Evolutionary conservation across 2,113 vertebrate species (phyloP).

Genomic region (Sardina pilchardus): DNA sequence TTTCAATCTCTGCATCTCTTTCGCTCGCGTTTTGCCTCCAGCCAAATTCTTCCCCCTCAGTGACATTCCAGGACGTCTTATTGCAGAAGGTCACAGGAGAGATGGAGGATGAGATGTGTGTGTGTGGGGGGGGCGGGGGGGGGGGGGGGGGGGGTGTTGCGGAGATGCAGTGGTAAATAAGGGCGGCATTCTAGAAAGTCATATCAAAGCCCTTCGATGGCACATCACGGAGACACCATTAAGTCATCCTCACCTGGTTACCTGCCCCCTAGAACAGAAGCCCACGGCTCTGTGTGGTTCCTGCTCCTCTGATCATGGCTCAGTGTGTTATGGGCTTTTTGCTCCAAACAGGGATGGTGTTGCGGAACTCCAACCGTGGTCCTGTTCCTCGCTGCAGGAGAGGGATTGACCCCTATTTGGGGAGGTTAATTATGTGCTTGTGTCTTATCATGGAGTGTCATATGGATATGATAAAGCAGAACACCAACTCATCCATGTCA

Average conservation of each 20-base stretch:
- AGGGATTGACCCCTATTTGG: background rate
- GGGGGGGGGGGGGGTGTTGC: background rate
- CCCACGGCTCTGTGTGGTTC: background rate
- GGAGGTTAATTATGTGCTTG: slow-evolving; percentile 2
- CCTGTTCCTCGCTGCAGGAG: background rate
- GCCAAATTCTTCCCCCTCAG: slow-evolving; percentile 47
- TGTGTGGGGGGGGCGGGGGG: background rate
- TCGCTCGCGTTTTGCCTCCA: background rate
- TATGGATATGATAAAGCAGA: background rate
- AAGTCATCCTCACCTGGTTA: background rate
- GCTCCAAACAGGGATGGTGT: background rate
- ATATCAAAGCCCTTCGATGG: background rate
- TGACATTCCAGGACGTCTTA: slow-evolving; percentile 48
- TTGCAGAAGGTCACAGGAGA: slow-evolving; percentile 18
- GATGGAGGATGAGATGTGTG: slow-evolving; percentile 43
- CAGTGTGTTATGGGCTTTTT: background rate
- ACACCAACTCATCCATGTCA: background rate
- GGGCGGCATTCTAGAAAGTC: background rate
- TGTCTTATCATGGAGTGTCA: background rate
- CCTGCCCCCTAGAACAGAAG: background rate
- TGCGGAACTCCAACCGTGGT: background rate
- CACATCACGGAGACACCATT: background rate
- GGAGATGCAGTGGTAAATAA: background rate
- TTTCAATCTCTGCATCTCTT: background rate
- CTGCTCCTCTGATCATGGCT: background rate